Evolutionary conservation across 1,140 invertebrate species (phyloP), one percentile per base, ranked within the genome.

Genomic region (Drosophila quadrilineata): DNA sequence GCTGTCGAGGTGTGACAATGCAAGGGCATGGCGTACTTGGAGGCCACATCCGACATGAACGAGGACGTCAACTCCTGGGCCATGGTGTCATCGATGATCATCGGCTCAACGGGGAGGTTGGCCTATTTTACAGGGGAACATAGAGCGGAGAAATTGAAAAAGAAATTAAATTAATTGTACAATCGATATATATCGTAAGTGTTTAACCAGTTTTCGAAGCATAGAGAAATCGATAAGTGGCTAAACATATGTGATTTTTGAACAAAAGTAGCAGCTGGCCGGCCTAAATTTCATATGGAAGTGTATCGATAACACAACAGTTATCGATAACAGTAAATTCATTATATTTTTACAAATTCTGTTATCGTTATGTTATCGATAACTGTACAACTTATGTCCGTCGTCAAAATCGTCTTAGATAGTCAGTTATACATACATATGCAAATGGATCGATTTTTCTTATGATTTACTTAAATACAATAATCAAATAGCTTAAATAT

Each of bases 1-100:
- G 67, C 50, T 1, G 84, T 75, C 22, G 76, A 40, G 10, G 76
- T 75, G 35, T 72, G 74, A 33, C 82, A 87, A 3, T 66, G 69
- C 56, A 88, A 40, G 3, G 87, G 85, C 19, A 50, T 19, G 0
- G 38, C 24, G 12, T 70, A 86, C 17, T 54, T 75, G 17, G 21
- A 35, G 46, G 9, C 50, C 1, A 24, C 22, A 14, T 6, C 24
- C n/a, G 6, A n/a, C 0, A 12, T 50, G 12, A 66, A 22, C 0
- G 9, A 16, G 2, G 14, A 28, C 3, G 52, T 0, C 22, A 26
- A 29, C 2, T 10, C 16, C 31, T 71, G 68, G 3, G 67, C 74
- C 59, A 76, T 33, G 8, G 71, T 71, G 41, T 45, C 66, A 41
- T 88, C 87, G 24, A 87, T 77, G 24, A 80, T 60, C 41, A 14